phyloP scores from a whole-genome alignment of 2,113 vertebrate genomes.

The Dicentrarchus labrax region DNA sequence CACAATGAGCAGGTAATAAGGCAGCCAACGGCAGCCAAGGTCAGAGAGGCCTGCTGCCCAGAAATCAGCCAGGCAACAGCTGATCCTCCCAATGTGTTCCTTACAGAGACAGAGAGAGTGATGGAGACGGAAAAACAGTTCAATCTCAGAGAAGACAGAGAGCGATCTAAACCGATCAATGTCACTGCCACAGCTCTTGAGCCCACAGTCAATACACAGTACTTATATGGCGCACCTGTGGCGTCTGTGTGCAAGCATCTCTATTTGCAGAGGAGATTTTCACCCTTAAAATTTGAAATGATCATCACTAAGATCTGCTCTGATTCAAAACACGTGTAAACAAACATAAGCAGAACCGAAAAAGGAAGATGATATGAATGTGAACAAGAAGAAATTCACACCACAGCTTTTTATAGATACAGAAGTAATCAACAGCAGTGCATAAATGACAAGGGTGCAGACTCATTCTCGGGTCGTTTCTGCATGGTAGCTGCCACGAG shows the following conservation, averaged over 20 bases:
- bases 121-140: slow-evolving; percentile 43
- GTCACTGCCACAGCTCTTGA: slow-evolving; percentile 41
- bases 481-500: not conserved
- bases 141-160: slow-evolving; percentile 41
- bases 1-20: slow-evolving; percentile 51
- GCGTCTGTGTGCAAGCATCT: not conserved
- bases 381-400: not conserved
- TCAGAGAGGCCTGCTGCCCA: slow-evolving; percentile 38
- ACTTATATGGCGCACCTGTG: slow-evolving; percentile 30
- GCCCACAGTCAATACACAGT: slow-evolving; percentile 43
- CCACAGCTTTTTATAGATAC: not conserved
- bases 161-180: slow-evolving; percentile 57
- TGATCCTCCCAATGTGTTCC: slow-evolving; percentile 58
- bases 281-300: not conserved
- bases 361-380: not conserved
- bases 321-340: not conserved
- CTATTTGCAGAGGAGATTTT: not conserved
- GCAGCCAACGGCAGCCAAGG: slow-evolving; percentile 50
- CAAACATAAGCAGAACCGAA: not conserved
- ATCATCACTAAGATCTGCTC: slow-evolving; percentile 2
- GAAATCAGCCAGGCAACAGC: slow-evolving; percentile 52
- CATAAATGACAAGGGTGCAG: not conserved
- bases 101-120: slow-evolving; percentile 39
- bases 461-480: not conserved
- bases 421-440: not conserved